These are phyloP conservation scores for Caenorhabditis drosophilae DNA, from an alignment of 2,888 invertebrate genomes.

Conservation along the genomic window DNA sequence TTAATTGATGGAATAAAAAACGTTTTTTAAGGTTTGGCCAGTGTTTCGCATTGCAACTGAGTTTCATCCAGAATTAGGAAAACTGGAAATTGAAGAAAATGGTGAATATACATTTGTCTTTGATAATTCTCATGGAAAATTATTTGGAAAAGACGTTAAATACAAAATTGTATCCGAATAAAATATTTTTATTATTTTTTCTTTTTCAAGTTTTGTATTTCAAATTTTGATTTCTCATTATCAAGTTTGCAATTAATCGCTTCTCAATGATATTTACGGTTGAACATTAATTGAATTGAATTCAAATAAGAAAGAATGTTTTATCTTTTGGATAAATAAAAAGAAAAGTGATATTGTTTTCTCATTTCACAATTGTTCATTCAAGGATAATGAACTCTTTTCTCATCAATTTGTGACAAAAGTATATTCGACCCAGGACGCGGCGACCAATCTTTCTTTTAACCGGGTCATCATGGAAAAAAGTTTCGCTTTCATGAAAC, in stretches of 20 bases:
- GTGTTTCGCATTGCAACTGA: constrained; percentile 61
- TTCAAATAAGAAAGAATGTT: no score
- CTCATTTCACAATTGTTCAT: constrained; percentile 5
- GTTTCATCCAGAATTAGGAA: constrained; percentile 60
- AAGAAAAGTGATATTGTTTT: constrained; percentile 13
- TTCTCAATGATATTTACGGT: not conserved
- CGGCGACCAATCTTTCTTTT: constrained; percentile 16
- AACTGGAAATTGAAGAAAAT: constrained; percentile 38
- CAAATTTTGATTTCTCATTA: no score
- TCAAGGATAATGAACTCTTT: constrained; percentile 19
- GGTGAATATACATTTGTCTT: constrained; percentile 60
- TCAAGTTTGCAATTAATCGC: no score
- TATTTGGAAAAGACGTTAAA: constrained; percentile 62
- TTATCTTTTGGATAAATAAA: no score
- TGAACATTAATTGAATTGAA: no score
- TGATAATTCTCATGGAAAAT: constrained; percentile 60
- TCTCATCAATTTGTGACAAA: constrained; percentile 14
- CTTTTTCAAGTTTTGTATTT: not conserved
- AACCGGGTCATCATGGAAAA: constrained; percentile 39
- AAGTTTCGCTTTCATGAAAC: constrained; percentile 46
- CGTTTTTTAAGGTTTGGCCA: constrained; percentile 51
- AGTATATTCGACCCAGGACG: constrained; percentile 25
- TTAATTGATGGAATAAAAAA: not conserved
- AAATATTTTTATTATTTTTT: not conserved
- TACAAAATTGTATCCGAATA: constrained; percentile 46